Percentiles rank a stretch among this genome's conserved stretches.
Conservation (phyloP, 2,113 vertebrate species). For the Forbesichthys papilliferus region DNA sequence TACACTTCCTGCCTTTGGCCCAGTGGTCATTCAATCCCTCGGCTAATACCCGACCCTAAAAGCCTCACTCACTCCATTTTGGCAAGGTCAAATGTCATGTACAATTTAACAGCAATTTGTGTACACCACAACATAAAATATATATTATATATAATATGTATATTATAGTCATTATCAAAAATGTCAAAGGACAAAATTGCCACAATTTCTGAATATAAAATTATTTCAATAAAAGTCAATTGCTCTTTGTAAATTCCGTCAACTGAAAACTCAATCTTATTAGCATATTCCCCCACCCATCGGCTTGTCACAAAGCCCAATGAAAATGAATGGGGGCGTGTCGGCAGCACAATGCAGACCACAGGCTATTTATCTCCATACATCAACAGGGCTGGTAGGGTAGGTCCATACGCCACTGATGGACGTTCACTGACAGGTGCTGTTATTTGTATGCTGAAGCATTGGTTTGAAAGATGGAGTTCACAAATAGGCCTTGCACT, state of each 20-base stretch:
- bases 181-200: not conserved
- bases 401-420: constrained; percentile 62
- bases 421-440: constrained; percentile 68
- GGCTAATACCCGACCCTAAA: constrained; percentile 43
- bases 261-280: constrained; percentile 32
- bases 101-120: constrained; percentile 30
- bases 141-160: not conserved
- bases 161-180: not conserved
- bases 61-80: constrained; percentile 30
- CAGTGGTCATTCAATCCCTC: constrained; percentile 50
- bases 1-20: constrained; percentile 64
- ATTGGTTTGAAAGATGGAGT: constrained; percentile 31
- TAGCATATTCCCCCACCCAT: constrained; percentile 57
- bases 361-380: constrained; percentile 74
- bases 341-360: constrained; percentile 61
- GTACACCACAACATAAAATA: not conserved
- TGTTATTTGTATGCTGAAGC: constrained; percentile 51
- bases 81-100: constrained; percentile 58
- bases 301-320: constrained; percentile 60
- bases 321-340: constrained; percentile 65
- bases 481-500: not conserved
- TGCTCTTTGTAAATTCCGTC: constrained; percentile 21
- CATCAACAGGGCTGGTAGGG: constrained; percentile 56
- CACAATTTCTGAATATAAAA: not conserved
- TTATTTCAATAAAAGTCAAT: not conserved